phyloP scores from a whole-genome alignment of 2,113 vertebrate species.

The Archocentrus centrarchus region DNA sequence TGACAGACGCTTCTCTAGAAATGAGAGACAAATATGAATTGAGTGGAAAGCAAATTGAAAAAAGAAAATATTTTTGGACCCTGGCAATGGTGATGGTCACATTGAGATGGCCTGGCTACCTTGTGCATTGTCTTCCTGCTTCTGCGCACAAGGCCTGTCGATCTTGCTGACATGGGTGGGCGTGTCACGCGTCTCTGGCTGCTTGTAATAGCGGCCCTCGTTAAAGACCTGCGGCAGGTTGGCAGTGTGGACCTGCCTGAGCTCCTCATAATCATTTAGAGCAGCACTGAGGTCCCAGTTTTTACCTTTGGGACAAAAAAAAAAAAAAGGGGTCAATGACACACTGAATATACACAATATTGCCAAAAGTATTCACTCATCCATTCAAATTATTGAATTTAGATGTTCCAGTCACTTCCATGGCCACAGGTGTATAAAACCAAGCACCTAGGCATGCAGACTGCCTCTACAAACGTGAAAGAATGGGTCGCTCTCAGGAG shows the following conservation, averaged over 20 bases:
- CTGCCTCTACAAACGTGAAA: too few species aligned
- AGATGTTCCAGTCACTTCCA: too few species aligned
- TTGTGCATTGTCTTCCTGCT: conserved; percentile 89
- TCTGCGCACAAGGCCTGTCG: conserved; percentile 82
- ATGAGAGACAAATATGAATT: background rate
- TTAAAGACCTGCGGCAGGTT: conserved; percentile 95
- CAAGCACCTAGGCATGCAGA: too few species aligned
- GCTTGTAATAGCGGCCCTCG: conserved; percentile 89
- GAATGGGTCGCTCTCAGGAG: too few species aligned
- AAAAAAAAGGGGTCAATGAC: background rate
- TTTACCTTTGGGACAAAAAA: conserved; percentile 85
- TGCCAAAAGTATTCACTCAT: too few species aligned
- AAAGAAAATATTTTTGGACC: background rate
- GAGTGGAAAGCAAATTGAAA: background rate
- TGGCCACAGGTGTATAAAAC: too few species aligned
- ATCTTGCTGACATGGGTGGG: conserved; percentile 84
- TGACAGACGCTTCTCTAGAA: conserved; percentile 94
- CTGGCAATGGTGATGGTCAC: too few species aligned
- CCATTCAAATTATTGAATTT: too few species aligned
- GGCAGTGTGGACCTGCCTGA: conserved; percentile 94
- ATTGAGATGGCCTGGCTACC: conserved; percentile 38
- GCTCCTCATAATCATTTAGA: conserved; percentile 95
- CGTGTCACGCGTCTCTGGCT: conserved; percentile 80
- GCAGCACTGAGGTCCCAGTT: conserved; percentile 98
- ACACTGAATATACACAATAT: background rate